Conservation (phyloP, 2,797 vertebrate species). For the Muscicapa comitata region DNA sequence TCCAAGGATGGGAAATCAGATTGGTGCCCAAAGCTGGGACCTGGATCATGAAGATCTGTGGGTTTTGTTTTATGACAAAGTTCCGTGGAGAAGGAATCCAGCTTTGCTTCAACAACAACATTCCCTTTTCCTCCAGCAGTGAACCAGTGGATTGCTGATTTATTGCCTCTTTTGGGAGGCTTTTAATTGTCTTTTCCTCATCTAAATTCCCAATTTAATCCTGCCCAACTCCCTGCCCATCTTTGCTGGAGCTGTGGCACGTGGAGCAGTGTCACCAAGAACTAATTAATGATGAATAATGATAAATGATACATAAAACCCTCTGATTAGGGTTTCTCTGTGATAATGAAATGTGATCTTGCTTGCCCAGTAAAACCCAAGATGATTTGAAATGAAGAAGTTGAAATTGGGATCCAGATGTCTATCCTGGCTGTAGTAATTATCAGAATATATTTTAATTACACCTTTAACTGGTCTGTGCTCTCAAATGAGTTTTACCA, state of each 20-base stretch:
- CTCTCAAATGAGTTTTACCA: not conserved
- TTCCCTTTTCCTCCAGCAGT: accelerated
- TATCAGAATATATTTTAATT: not conserved
- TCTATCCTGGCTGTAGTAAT: not conserved
- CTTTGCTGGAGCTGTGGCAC: not conserved
- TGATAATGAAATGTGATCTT: not conserved
- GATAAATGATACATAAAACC: not conserved
- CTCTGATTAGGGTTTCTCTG: not conserved
- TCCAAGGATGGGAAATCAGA: not conserved
- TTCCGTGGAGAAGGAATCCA: not conserved
- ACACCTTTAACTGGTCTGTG: not conserved
- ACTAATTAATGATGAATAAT: not conserved
- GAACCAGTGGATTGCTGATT: not conserved
- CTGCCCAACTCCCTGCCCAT: not conserved
- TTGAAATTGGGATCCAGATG: not conserved
- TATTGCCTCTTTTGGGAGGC: not conserved
- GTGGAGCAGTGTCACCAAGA: not conserved
- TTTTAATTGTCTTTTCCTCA: not conserved
- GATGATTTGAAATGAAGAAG: not conserved
- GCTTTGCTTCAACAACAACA: not conserved
- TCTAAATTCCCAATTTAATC: not conserved
- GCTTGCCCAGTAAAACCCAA: not conserved
- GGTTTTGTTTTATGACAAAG: not conserved
- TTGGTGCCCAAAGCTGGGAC: not conserved
- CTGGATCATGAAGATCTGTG: not conserved